A percentile compares a stretch with the other conserved stretches of the same genome.
These are phyloP conservation scores for Camponotus pennsylvanicus DNA, from an alignment of 1,140 invertebrate genomes.

Conservation along the genomic window DNA sequence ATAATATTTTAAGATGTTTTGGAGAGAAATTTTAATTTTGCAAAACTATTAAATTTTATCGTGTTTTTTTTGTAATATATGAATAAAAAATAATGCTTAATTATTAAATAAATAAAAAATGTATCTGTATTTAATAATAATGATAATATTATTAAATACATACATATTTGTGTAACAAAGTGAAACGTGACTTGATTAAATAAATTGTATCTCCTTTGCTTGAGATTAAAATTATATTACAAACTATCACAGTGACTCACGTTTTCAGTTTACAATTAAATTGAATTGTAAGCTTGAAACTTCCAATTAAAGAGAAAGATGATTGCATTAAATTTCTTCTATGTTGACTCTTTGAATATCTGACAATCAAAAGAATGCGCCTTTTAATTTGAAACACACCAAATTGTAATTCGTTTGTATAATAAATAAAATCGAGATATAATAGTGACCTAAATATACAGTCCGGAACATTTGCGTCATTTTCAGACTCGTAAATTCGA, in stretches of 20 bases:
- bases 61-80: not conserved
- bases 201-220: not conserved
- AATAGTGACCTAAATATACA: not conserved
- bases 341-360: not conserved
- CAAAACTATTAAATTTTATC: not conserved
- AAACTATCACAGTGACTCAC: slow-evolving; percentile 22
- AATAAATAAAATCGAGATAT: not conserved
- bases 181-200: slow-evolving; percentile 20
- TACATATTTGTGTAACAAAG: no score
- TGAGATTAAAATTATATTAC: slow-evolving; percentile 49
- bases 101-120: not conserved
- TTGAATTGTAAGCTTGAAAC: slow-evolving; percentile 45
- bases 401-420: slow-evolving; percentile 5
- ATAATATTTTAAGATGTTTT: not conserved
- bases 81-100: not conserved
- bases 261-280: slow-evolving; percentile 45
- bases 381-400: slow-evolving; percentile 45
- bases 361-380: not conserved
- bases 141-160: not conserved
- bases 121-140: not conserved
- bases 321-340: slow-evolving; percentile 57
- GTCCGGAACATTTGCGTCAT: not conserved
- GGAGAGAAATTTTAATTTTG: not conserved
- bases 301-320: slow-evolving; percentile 29
- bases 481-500: not conserved